A percentile compares a stretch with the other conserved stretches of the same genome.
Conservation (phyloP, 2,113 vertebrate genomes). For the Jaculus jaculus region DNA sequence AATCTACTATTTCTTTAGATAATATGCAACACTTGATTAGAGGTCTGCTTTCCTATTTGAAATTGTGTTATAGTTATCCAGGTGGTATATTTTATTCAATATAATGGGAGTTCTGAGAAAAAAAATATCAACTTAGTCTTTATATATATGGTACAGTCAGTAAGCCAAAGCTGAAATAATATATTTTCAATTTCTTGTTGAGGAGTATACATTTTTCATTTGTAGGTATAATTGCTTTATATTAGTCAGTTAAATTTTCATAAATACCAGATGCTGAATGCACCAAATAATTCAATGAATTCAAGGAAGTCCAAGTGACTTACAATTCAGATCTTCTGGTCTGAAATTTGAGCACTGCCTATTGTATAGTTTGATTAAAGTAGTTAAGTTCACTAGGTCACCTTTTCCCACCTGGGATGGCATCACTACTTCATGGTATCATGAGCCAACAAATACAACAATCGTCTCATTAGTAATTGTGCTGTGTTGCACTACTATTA, state of each 20-base stretch:
- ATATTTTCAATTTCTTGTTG: neutral
- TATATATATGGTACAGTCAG: too few relatives aligned
- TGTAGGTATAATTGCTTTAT: neutral
- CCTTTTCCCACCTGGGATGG: neutral
- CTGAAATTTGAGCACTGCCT: neutral
- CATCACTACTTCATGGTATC: neutral
- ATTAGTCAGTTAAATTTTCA: neutral
- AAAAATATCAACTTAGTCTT: neutral
- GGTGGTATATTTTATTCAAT: neutral
- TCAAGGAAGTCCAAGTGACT: neutral
- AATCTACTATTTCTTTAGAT: neutral
- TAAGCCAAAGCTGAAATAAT: neutral
- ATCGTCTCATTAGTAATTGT: neutral
- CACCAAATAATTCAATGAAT: slow-evolving; percentile 4
- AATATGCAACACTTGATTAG: neutral
- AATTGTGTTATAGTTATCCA: neutral
- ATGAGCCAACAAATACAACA: neutral
- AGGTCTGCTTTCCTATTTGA: slow-evolving; percentile 27
- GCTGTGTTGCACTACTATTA: neutral
- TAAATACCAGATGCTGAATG: neutral
- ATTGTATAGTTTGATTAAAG: neutral
- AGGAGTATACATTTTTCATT: neutral
- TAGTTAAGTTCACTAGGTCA: neutral
- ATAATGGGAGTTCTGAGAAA: neutral
- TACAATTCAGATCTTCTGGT: neutral